Evolutionary conservation across 2,113 vertebrate species (phyloP), one percentile per base, ranked within the genome.

Genomic region (Crotalus tigris): DNA sequence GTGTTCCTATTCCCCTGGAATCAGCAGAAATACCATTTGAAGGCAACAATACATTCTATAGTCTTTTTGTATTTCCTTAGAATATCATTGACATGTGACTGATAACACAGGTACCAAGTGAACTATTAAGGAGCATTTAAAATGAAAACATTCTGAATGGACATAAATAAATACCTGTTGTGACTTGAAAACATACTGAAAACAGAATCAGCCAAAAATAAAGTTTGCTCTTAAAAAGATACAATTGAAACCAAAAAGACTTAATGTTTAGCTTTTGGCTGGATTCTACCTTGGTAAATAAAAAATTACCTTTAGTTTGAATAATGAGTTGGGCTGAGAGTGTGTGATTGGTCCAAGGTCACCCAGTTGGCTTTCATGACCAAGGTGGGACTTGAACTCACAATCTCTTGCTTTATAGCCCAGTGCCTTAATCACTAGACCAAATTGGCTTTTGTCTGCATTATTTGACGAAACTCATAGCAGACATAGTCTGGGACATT

Each of bases 1-100:
- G 91, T 92, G 95, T 96, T 91, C 19, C 49, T 94, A 49, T 69
- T 95, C 95, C 93, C 92, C 90, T 3, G 91, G 92, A 94, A 51
- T 94, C 61, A 55, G 49, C n/a, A 51, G 8, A 51, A 10, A 54
- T 81, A 53, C 91, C 92, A 88, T 58, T 89, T 0, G 0, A 53
- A 88, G 51, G 92, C 85, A 61, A 89, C 24, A 90, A 85, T 49
- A 39, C 88, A 81, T 85, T 87, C 92, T 58, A 29, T 85, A 29
- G 64, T 29, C 54, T 59, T 4, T 92, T 44, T 15, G 88, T 61
- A 90, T 58, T 49, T 64, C 61, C 6, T 53, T 53, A 81, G 44
- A 55, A 69, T 55, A 93, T 49, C 1, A 9, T 64, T 51, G 55
- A 81, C 92, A 93, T 61, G 61, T 90, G 15, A 12, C 90, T 69